Percentiles rank a stretch among this genome's conserved stretches.
Evolutionary conservation across 2,797 vertebrate genomes (phyloP).

Genomic region (Phaenicophaeus curvirostris): DNA sequence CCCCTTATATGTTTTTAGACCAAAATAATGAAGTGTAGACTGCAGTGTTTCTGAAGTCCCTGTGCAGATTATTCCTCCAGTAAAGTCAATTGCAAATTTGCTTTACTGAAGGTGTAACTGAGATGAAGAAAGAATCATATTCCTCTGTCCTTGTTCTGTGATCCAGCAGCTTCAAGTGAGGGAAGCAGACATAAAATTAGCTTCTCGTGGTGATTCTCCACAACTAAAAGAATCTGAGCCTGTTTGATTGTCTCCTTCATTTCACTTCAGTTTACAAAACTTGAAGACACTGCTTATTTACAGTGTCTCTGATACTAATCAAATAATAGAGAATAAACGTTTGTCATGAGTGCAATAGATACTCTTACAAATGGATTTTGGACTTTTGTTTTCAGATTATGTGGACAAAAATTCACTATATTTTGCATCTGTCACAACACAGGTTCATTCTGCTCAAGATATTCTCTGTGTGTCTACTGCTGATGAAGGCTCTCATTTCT

Average conservation of each 20-base stretch:
- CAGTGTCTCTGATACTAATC: background rate
- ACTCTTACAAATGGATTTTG: background rate
- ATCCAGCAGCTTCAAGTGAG: background rate
- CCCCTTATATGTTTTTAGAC: background rate
- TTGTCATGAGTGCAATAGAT: background rate
- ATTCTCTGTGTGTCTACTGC: background rate
- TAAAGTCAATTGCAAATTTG: background rate
- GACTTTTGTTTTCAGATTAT: background rate
- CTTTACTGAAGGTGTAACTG: background rate
- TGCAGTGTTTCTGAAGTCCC: background rate
- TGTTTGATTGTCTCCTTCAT: background rate
- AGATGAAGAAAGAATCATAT: background rate
- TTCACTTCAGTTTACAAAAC: background rate
- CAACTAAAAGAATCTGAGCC: background rate
- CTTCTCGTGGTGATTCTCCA: background rate
- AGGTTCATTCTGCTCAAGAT: background rate
- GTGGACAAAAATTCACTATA: background rate
- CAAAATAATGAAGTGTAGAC: background rate
- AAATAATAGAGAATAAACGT: background rate
- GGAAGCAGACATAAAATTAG: background rate
- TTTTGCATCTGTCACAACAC: fast-evolving
- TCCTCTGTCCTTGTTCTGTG: background rate
- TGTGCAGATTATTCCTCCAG: background rate
- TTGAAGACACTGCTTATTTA: background rate
- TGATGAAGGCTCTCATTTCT: background rate